phyloP scores from a whole-genome alignment of 2,888 invertebrate genomes.

The Miltochrista miniata region DNA sequence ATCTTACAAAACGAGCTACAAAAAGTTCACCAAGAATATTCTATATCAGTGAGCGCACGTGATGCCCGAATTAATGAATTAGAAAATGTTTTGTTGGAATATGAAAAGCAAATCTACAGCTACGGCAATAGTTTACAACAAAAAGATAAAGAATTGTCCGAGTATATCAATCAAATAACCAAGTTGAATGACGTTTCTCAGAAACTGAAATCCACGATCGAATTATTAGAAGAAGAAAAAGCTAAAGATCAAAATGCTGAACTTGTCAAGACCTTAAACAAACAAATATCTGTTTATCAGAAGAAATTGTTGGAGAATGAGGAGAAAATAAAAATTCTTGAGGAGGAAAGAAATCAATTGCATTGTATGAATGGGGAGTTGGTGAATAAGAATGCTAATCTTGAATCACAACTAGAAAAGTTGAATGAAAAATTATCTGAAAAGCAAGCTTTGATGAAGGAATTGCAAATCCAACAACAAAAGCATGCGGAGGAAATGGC shows the following conservation, averaged over 20 bases:
- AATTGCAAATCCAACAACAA: conserved; percentile 73
- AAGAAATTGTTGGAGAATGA: conserved; percentile 70
- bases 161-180: conserved; percentile 80
- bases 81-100: conserved; percentile 73
- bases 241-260: conserved; percentile 77
- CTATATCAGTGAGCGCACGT: conserved; percentile 59
- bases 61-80: conserved; percentile 77
- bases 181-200: conserved; percentile 80
- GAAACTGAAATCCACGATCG: conserved; percentile 77
- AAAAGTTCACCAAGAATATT: conserved; percentile 66
- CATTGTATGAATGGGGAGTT: conserved; percentile 57
- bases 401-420: conserved; percentile 67
- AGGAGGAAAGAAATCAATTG: conserved; percentile 74
- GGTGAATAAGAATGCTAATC: conserved; percentile 55
- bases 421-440: conserved; percentile 71
- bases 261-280: conserved; percentile 79
- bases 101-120: conserved; percentile 77
- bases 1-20: conserved; percentile 61
- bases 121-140: conserved; percentile 70
- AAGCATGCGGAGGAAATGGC: conserved; percentile 76
- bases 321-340: conserved; percentile 64
- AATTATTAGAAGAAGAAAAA: conserved; percentile 76
- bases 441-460: conserved; percentile 72
- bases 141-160: conserved; percentile 75
- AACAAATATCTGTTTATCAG: conserved; percentile 75